Base-by-base conservation (phyloP, 2,113 vertebrate genomes). In the Coregonus clupeaformis region DNA sequence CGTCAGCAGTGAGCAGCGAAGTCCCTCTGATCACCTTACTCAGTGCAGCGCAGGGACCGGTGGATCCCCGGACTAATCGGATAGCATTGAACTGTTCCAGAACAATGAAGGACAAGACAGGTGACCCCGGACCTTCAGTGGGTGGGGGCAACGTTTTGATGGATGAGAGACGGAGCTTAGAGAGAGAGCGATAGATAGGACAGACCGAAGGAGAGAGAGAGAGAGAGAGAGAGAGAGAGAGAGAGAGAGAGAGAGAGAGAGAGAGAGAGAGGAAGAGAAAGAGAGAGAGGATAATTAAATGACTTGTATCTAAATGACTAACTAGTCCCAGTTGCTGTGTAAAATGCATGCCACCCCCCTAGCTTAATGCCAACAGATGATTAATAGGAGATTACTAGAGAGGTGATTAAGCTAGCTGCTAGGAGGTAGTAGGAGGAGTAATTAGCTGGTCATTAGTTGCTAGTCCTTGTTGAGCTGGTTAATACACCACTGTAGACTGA, bases 21-120 rank as follows among this genome's bases (percentile, higher is more conserved):
- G 95, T 94, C 68, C 98, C 97, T 88, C 97, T 92, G 89, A 99
- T 98, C 78, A 99, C 97, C 87, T 97, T 99, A 86, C 97, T 99
- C 87, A 99, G 92, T 36, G 96, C 93, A 52, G 97, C 97, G n/a
- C 84, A 99, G 94, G 1, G 98, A 99, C 30, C 97, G 96, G 91
- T 99, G 98, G 66, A 99, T 92, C 74, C 90, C 94, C 86, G 98
- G 49, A 99, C 94, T 78, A 99, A 88, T 59, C 93, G 94, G 74
- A 99, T 89, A 24, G 94, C 96, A 75, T 92, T 98, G 87, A 95
- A 98, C 36, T 98, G 96, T 69, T 99, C 98, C 78, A 98, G 91
- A 68, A 89, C 36, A 80, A 98, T 89, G 83, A 98, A 98, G 0
- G 97, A 96, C 24, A 95, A 78, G 57, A 99, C 80, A 0, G 97